These are phyloP conservation scores for Luscinia megarhynchos DNA, from an alignment of 2,797 vertebrate species.

Conservation along the genomic window DNA sequence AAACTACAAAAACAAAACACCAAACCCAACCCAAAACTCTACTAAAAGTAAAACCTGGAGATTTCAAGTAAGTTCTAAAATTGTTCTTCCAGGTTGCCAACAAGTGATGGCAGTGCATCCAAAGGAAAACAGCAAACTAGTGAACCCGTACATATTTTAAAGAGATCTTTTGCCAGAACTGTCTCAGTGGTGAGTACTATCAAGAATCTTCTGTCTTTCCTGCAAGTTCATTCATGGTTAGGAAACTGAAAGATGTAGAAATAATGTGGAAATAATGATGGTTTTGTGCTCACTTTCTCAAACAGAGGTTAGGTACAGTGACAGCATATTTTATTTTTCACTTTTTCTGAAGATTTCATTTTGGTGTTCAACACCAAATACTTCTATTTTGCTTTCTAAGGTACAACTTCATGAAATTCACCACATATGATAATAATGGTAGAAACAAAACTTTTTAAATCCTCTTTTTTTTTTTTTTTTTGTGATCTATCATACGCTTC, in stretches of 20 bases:
- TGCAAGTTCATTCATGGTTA: background rate
- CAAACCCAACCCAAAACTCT: background rate
- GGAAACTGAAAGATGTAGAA: background rate
- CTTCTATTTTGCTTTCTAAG: background rate
- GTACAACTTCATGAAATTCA: background rate
- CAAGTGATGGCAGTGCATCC: constrained; percentile 93
- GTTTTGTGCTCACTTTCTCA: background rate
- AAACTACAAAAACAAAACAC: background rate
- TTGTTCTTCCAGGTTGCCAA: constrained; percentile 86
- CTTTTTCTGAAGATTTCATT: background rate
- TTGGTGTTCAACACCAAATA: background rate
- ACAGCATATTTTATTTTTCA: background rate
- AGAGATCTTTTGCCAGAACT: constrained; percentile 95
- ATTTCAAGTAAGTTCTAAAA: background rate
- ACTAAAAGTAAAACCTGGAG: background rate
- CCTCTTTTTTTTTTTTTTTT: background rate
- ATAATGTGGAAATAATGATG: background rate
- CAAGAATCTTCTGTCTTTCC: background rate
- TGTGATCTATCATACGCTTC: background rate
- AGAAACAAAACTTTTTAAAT: background rate
- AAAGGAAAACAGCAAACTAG: constrained; percentile 98
- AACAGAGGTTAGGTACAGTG: background rate
- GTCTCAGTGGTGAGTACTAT: constrained; percentile 90
- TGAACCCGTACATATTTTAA: constrained; percentile 97
- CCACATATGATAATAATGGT: background rate